Evolutionary conservation across 1,140 invertebrate genomes (phyloP), one percentile per base, ranked within the genome.

Genomic region (Nixonia krombeini): DNA sequence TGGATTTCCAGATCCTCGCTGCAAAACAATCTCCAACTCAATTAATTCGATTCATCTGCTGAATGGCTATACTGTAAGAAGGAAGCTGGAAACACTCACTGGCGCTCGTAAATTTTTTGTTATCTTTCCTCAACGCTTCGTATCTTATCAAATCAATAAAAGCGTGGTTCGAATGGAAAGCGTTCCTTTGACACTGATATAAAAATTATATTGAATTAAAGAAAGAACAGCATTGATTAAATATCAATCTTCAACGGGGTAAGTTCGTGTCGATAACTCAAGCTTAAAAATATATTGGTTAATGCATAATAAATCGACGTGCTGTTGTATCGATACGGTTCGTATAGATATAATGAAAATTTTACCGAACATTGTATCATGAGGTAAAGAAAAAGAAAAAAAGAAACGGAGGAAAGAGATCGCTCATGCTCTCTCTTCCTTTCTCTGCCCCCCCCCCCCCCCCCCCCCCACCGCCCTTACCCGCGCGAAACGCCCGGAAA

Each of bases 1-100:
- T 70, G 74, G 76, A 79, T 82, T 80, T 81, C 73, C 77, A 74
- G 70, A 79, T 78, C 58, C 65, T 51, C 31, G 42, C 73, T 66
- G 80, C 79, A 74, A 78, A 79, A 75, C 67, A 70, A 61, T 73
- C 56, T 50, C 37, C 56, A 9, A 47, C 40, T 41, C 69, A 66
- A 76, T 76, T 74, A 76, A 76, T 72, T 68, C 67, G 56, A 72
- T 76, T 72, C 59, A 62, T 73, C 71, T 72, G 51, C 28, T 52
- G 59, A 67, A 70, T 70, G 72, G 59, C 59, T 63, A 72, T 74
- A 70, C 55, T 69, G 47, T 45, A 51, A 41, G 57, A 47, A 52
- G 42, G 42, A 57, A 41, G 47, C 29, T 55, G 42, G 53, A 47
- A 47, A 13, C 33, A 21, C 18, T 46, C 7, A 41, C 10, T 40